Base-by-base conservation (phyloP, 2,797 vertebrate species). In the Rhinogobio ventralis region DNA sequence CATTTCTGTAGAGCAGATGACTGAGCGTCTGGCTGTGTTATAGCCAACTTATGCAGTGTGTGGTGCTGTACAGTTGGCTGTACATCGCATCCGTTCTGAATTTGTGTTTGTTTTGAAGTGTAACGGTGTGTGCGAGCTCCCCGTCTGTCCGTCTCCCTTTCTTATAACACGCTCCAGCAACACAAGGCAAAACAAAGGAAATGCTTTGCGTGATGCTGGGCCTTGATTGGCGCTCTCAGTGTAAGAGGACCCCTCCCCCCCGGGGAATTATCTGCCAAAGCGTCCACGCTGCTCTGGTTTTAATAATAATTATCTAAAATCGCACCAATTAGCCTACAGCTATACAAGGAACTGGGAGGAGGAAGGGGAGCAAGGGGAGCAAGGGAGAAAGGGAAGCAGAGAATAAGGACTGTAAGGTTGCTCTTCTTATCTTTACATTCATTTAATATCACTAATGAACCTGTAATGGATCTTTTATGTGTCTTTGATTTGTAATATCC, bases 271-370 rank as follows among this genome's bases (percentile, higher is more conserved):
- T 89, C 91, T 90, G 67, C 79, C 87, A 92, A 90, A 92, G 90
- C 90, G 62, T 88, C 36, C 85, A 84, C 74, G 84, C 91, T 91
- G 84, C 90, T 89, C 90, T 94, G 93, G 93, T 94, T 94, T 94
- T 94, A 93, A 94, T 94, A 95, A 94, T 93, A 93, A 94, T 94
- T 91, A 92, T 94, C 92, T 93, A 87, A 94, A 94, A 95, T 95
- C 87, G 88, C 91, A 91, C 92, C 92, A 94, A 94, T 94, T 95
- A 95, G 91, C 92, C 92, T 62, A 75, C 86, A 92, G 93, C 93
- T 92, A 93, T 88, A 74, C 90, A 88, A 68, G 60, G 89, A 92
- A 89, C 91, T 81, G 76, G 81, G 79, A 84, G 81, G 39, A 42
- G n/a, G 20, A 62, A 14, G 8, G 57, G 13, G 64, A 11, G n/a